Percentiles rank a stretch among this genome's conserved stretches.
These are phyloP conservation scores for Lethenteron reissneri DNA, from an alignment of 2,113 vertebrate genomes.

Conservation along the genomic window DNA sequence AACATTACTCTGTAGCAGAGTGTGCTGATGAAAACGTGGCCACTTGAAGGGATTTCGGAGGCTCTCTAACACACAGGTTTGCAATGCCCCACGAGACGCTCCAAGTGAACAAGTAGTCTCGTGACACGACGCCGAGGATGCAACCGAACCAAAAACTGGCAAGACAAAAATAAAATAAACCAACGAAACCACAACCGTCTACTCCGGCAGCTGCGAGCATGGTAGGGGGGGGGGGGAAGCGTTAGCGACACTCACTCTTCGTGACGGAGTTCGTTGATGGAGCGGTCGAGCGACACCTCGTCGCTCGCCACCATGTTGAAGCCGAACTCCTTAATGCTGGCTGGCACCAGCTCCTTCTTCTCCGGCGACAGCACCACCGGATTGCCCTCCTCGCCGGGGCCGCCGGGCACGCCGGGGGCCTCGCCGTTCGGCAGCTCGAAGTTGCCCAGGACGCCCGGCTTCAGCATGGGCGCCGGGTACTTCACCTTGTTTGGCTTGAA, in stretches of 20 bases:
- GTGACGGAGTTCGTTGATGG: conserved; percentile 60
- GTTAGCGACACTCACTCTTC: conserved; percentile 56
- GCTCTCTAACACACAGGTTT: too few species aligned
- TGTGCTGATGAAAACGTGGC: too few species aligned
- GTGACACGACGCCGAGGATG: too few species aligned
- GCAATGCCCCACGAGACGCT: too few species aligned
- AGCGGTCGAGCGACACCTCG: conserved; percentile 90
- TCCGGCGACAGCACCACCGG: conserved; percentile 61
- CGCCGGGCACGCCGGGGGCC: conserved; percentile 44
- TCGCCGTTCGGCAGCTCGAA: conserved; percentile 72
- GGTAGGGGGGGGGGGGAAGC: too few species aligned
- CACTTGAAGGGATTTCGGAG: too few species aligned
- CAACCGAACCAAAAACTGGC: too few species aligned
- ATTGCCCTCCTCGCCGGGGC: conserved; percentile 73
- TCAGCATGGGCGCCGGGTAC: conserved; percentile 49
- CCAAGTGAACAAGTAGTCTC: too few species aligned
- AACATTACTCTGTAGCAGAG: too few species aligned
- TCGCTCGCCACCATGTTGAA: conserved; percentile 99
- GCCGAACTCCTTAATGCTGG: conserved; percentile 88
- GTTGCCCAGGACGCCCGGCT: conserved; percentile 48
- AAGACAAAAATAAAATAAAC: too few species aligned
- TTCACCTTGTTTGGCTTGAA: conserved; percentile 57
- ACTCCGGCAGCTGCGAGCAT: too few species aligned
- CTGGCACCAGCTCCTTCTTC: conserved; percentile 61
- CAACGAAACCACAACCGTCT: too few species aligned